A percentile compares a stretch with the other conserved stretches of the same genome.
Conservation (phyloP, 2,113 vertebrate genomes). For the Labeo rohita region DNA sequence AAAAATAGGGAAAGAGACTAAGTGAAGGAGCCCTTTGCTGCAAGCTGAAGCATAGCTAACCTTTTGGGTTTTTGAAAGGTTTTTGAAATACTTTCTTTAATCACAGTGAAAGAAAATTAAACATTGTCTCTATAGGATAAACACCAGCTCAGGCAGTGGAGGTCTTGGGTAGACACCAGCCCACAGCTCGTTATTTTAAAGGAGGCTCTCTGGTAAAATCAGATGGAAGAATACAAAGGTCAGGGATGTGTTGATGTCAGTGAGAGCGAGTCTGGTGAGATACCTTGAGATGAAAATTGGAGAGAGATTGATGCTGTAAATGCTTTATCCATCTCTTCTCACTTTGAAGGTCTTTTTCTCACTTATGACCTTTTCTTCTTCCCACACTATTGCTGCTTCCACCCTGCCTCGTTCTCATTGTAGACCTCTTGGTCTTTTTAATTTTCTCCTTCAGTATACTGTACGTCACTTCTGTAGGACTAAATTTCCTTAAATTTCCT, state of each 20-base stretch:
- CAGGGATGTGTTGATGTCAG: not conserved
- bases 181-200: not conserved
- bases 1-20: not conserved
- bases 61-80: constrained; percentile 5
- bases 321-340: not conserved
- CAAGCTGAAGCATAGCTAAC: not conserved
- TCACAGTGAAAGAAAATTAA: not conserved
- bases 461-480: not conserved
- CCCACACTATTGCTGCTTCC: not conserved
- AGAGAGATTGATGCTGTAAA: not conserved
- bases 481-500: no score
- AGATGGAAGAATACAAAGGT: not conserved
- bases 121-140: not conserved
- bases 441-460: not conserved
- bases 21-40: not conserved
- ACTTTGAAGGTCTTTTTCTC: not conserved
- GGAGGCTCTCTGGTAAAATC: not conserved
- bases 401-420: not conserved
- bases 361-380: not conserved
- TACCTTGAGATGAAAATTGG: not conserved
- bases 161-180: not conserved
- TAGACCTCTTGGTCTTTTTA: not conserved
- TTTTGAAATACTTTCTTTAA: not conserved
- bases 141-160: not conserved
- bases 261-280: not conserved